Conservation (phyloP, 2,797 vertebrate genomes). For the Sebastes glaucus region DNA sequence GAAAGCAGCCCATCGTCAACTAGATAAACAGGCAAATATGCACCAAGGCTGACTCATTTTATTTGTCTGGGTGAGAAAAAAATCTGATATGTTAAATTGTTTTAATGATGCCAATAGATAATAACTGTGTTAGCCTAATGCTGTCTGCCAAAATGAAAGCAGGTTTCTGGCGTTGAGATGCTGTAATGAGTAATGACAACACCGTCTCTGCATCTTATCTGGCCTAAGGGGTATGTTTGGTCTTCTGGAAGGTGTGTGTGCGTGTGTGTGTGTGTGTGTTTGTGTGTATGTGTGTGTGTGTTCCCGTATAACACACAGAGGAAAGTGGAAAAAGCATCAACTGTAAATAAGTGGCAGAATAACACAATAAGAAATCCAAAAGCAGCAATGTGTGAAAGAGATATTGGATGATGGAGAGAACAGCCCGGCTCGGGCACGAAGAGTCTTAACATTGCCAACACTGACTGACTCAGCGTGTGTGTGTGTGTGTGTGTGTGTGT, state of each 20-base stretch:
- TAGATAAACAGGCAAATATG: background rate
- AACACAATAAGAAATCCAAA: slow-evolving; percentile 46
- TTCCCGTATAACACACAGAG: slow-evolving; percentile 12
- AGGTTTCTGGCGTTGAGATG: slow-evolving; percentile 34
- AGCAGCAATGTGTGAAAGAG: slow-evolving; percentile 47
- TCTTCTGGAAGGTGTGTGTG: background rate
- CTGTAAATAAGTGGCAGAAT: slow-evolving; percentile 53
- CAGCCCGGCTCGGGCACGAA: slow-evolving; percentile 2
- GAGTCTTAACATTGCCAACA: slow-evolving; percentile 21
- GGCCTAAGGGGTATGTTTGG: slow-evolving; percentile 4
- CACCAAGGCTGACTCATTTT: slow-evolving; percentile 28
- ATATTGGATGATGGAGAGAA: slow-evolving; percentile 43
- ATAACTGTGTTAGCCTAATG: slow-evolving; percentile 9
- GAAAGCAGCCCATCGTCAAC: background rate
- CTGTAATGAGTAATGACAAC: slow-evolving; percentile 28
- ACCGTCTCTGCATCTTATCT: slow-evolving; percentile 14
- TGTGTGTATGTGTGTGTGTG: background rate
- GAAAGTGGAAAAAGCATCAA: slow-evolving; percentile 5
- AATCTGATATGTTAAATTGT: background rate
- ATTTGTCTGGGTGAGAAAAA: slow-evolving; percentile 15
- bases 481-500: background rate
- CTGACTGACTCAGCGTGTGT: slow-evolving; percentile 34
- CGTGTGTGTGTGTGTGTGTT: background rate
- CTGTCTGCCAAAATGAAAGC: slow-evolving; percentile 35
- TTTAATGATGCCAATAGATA: slow-evolving; percentile 34